phyloP scores from a whole-genome alignment of 92 coral and sea anemone species.

The Plumapathes pennacea region DNA sequence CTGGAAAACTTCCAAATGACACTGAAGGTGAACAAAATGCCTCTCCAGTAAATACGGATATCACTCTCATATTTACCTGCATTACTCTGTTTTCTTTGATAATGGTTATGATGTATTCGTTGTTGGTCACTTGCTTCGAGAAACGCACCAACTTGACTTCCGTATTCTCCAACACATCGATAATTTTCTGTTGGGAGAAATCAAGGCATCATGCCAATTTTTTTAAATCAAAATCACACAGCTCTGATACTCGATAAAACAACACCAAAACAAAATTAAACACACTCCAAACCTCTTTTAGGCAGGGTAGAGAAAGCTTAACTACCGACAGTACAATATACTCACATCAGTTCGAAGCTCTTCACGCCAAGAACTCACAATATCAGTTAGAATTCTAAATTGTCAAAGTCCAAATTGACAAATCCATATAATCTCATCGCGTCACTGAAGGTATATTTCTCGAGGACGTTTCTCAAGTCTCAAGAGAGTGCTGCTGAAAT shows the following conservation, averaged over 20 bases:
- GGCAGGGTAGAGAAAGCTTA: too few species aligned
- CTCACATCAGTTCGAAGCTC: too few species aligned
- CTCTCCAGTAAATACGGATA: too few species aligned
- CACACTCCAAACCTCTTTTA: not conserved
- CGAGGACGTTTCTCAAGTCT: not conserved
- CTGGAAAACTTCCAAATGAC: too few species aligned
- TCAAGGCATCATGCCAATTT: not conserved
- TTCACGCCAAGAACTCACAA: too few species aligned
- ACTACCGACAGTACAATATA: too few species aligned
- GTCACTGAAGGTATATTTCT: too few species aligned
- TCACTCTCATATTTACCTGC: too few species aligned
- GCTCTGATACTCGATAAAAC: not conserved
- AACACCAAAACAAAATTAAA: not conserved
- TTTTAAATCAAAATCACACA: not conserved
- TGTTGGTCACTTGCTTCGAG: constrained; percentile 83
- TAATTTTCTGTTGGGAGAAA: constrained; percentile 58
- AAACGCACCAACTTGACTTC: constrained; percentile 80
- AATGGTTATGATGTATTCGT: constrained; percentile 85
- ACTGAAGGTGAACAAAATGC: too few species aligned
- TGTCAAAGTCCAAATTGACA: too few species aligned
- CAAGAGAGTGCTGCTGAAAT: not conserved
- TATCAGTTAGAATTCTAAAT: too few species aligned
- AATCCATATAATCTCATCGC: too few species aligned
- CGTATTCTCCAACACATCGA: constrained; percentile 82
- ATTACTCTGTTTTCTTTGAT: constrained; percentile 85